A percentile compares a stretch with the other conserved stretches of the same genome.
Conservation (phyloP, 2,888 invertebrate species). For the Caradrina kadenii region DNA sequence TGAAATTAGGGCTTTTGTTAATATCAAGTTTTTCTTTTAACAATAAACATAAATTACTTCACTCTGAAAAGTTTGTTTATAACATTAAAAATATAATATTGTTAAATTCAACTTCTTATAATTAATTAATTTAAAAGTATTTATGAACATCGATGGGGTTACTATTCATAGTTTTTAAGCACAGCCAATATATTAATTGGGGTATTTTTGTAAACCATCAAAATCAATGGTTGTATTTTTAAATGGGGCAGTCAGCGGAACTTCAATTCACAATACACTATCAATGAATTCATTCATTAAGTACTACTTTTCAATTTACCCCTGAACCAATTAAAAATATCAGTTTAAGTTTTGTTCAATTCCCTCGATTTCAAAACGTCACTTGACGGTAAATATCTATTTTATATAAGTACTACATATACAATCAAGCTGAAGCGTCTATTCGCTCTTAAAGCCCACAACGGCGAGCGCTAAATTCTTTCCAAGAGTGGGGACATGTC, state of each 20-base stretch:
- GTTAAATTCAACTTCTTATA: conserved; percentile 47
- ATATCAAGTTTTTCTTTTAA: conserved; percentile 9
- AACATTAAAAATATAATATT: conserved; percentile 33
- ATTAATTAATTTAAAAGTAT: conserved; percentile 13
- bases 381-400: conserved; percentile 6
- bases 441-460: not conserved
- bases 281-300: conserved; percentile 26
- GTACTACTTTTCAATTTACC: conserved; percentile 5
- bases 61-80: conserved; percentile 1
- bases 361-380: conserved; percentile 18
- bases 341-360: conserved; percentile 30
- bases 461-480: conserved; percentile 55
- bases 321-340: conserved; percentile 12
- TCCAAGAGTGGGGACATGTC: conserved; percentile 72
- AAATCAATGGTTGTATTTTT: not conserved
- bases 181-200: conserved; percentile 48
- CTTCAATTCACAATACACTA: not conserved
- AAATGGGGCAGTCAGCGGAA: not conserved
- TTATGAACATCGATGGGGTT: conserved; percentile 16
- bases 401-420: conserved; percentile 13
- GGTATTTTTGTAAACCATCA: conserved; percentile 9
- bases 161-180: conserved; percentile 14
- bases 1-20: conserved; percentile 31
- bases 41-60: conserved; percentile 20
- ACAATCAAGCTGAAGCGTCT: conserved; percentile 27